Evolutionary conservation across 1,140 invertebrate species (phyloP).

Genomic region (Scaptodrosophila lebanonensis): DNA sequence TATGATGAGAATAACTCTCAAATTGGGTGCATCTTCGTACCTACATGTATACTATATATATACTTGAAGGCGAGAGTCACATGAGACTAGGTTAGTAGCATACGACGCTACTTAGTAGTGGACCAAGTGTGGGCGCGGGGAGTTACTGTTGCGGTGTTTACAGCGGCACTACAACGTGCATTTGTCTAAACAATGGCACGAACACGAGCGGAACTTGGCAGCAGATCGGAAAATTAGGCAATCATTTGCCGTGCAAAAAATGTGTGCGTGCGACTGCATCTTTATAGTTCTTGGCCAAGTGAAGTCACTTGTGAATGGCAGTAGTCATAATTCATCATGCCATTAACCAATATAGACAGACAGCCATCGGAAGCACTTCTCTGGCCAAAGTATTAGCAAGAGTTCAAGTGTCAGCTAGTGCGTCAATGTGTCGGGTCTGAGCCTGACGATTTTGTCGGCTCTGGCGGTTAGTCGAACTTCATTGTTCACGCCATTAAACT

Average conservation of each 20-base stretch:
- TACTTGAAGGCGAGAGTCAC: too few relatives aligned
- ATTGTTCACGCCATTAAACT: conserved; percentile 69
- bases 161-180: background rate
- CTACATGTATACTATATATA: too few relatives aligned
- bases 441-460: too few relatives aligned
- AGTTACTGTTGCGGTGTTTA: too few relatives aligned
- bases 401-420: conserved; percentile 36
- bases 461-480: conserved; percentile 26
- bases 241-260: too few relatives aligned
- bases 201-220: background rate
- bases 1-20: too few relatives aligned
- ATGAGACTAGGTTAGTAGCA: background rate
- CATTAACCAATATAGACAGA: conserved; percentile 51
- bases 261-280: too few relatives aligned
- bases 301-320: conserved; percentile 28
- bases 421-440: conserved; percentile 32
- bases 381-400: conserved; percentile 24
- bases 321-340: conserved; percentile 65
- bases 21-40: too few relatives aligned
- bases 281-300: too few relatives aligned
- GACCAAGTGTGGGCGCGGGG: background rate
- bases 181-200: background rate
- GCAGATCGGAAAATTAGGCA: too few relatives aligned
- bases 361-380: conserved; percentile 29
- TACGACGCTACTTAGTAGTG: background rate